These are phyloP conservation scores for Leucoma salicis DNA, from an alignment of 2,888 invertebrate species.

Conservation along the genomic window DNA sequence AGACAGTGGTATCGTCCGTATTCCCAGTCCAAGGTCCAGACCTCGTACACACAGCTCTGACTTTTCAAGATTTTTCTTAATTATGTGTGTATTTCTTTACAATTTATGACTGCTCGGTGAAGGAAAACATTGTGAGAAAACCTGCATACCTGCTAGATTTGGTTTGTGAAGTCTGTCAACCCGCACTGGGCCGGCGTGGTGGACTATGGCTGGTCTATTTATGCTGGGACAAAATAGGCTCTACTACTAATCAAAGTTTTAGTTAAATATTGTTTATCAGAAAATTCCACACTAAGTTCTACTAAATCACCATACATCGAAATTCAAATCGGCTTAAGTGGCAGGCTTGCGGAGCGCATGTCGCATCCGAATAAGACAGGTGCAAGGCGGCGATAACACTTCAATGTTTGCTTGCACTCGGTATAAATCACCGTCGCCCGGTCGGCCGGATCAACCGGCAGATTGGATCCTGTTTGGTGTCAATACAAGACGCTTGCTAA, in stretches of 20 bases:
- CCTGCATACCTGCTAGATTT: too few species aligned
- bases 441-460: conserved; percentile 42
- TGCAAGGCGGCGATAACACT: conserved; percentile 64
- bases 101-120: too few species aligned
- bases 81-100: too few species aligned
- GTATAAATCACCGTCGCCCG: conserved; percentile 46
- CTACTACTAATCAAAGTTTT: background rate
- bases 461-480: conserved; percentile 51
- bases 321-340: conserved; percentile 63
- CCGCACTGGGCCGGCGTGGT: too few species aligned
- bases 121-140: too few species aligned
- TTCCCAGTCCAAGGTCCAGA: too few species aligned
- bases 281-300: background rate
- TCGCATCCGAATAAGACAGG: conserved; percentile 57
- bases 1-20: too few species aligned
- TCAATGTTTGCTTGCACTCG: conserved; percentile 56
- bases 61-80: too few species aligned
- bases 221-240: too few species aligned
- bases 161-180: too few species aligned
- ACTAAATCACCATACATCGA: conserved; percentile 53
- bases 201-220: too few species aligned
- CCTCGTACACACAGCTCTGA: too few species aligned
- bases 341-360: conserved; percentile 7
- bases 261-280: background rate
- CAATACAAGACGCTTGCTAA: conserved; percentile 49